phyloP scores from a whole-genome alignment of 2,797 vertebrate genomes.

The Darevskia nairensis region DNA sequence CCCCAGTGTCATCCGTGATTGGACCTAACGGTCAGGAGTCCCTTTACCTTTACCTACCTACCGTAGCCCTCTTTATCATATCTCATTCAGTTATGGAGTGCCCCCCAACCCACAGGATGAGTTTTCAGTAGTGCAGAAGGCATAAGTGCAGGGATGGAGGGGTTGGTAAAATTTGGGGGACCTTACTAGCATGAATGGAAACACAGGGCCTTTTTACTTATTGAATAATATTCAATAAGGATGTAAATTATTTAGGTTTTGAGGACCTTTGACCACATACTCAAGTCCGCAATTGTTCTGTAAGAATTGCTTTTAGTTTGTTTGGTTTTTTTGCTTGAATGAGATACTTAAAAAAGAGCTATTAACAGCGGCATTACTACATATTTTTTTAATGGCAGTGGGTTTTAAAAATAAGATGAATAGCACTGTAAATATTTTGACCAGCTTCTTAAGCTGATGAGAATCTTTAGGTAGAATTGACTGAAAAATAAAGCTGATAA shows the following conservation, averaged over 20 bases:
- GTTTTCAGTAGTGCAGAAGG: neutral
- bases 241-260: constrained; percentile 52
- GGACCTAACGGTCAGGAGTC: no score
- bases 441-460: neutral
- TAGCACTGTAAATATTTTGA: neutral
- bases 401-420: neutral
- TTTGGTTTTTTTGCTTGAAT: neutral
- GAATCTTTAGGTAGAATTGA: neutral
- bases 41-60: no score
- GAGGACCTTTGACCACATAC: neutral
- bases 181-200: neutral
- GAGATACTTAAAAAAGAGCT: neutral
- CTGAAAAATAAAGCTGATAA: neutral
- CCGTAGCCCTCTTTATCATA: neutral
- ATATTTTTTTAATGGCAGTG: neutral
- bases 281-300: neutral
- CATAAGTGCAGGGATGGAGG: neutral
- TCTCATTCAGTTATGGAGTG: neutral
- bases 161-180: neutral
- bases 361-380: neutral
- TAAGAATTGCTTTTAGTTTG: neutral
- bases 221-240: constrained; percentile 16
- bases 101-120: neutral
- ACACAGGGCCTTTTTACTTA: constrained; percentile 14
- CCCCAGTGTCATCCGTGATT: no score